Evolutionary conservation across 2,797 vertebrate genomes (phyloP).

Genomic region (Urophycis tenuis): DNA sequence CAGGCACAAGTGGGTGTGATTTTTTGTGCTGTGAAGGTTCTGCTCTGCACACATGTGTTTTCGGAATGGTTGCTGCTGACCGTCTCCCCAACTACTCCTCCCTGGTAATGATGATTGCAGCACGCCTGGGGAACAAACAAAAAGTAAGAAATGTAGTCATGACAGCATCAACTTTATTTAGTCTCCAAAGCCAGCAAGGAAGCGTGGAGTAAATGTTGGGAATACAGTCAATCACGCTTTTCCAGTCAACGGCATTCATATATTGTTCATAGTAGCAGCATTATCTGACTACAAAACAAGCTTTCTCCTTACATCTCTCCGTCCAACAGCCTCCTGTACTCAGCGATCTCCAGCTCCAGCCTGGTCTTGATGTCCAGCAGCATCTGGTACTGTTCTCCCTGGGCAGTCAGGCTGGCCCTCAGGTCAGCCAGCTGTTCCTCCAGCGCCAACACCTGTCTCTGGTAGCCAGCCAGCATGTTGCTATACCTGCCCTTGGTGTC

Average conservation of each 20-base stretch:
- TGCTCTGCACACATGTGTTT: background rate
- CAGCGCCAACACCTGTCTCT: conserved; percentile 47
- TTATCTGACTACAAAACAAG: background rate
- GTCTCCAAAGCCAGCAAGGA: background rate
- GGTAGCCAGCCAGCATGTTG: conserved; percentile 54
- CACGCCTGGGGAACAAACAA: background rate
- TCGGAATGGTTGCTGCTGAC: background rate
- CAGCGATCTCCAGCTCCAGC: conserved; percentile 72
- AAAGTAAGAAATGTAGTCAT: background rate
- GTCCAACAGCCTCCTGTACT: conserved; percentile 72
- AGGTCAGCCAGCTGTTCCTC: conserved; percentile 65
- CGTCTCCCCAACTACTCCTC: background rate
- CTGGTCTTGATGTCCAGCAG: conserved; percentile 69
- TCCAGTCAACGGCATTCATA: background rate
- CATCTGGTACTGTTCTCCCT: conserved; percentile 60
- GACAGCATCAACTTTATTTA: background rate
- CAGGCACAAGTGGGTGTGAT: background rate
- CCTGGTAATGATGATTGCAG: background rate
- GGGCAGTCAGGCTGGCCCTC: conserved; percentile 55
- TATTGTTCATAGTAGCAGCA: background rate
- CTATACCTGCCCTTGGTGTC: conserved; percentile 61
- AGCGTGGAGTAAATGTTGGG: background rate
- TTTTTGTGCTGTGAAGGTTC: background rate
- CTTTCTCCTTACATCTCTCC: conserved; percentile 35
- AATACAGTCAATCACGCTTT: background rate